Conservation (phyloP, 2,888 invertebrate species). For the Carcina quercana region DNA sequence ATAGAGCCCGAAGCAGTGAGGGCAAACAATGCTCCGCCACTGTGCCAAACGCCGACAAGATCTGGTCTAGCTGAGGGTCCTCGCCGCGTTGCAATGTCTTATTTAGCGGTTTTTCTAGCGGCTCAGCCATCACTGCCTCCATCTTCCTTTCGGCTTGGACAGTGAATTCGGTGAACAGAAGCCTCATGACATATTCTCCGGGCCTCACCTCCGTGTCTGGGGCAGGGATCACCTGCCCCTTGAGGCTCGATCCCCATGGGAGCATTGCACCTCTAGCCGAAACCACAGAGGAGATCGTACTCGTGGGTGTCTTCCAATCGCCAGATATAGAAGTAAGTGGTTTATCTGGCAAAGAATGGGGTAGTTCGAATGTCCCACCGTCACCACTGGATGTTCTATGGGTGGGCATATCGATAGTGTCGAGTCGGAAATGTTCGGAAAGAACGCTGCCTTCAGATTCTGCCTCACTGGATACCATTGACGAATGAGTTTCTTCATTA, state of each 20-base stretch:
- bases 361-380: slow-evolving; percentile 22
- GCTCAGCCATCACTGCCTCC: slow-evolving; percentile 94
- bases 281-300: slow-evolving; percentile 39
- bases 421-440: slow-evolving; percentile 43
- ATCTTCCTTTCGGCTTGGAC: slow-evolving; percentile 96
- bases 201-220: slow-evolving; percentile 83
- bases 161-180: slow-evolving; percentile 96
- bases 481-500: slow-evolving; percentile 62
- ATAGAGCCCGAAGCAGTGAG: slow-evolving; percentile 91
- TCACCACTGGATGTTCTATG: slow-evolving; percentile 28
- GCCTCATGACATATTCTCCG: slow-evolving; percentile 97
- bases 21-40: slow-evolving; percentile 98
- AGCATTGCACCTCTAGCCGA: slow-evolving; percentile 71
- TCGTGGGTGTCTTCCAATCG: slow-evolving; percentile 42
- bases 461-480: slow-evolving; percentile 65
- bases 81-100: slow-evolving; percentile 97
- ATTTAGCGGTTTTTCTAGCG: slow-evolving; percentile 93
- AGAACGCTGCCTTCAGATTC: slow-evolving; percentile 59
- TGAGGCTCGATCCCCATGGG: slow-evolving; percentile 91
- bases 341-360: slow-evolving; percentile 28
- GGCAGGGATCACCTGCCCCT: slow-evolving; percentile 76
- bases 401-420: slow-evolving; percentile 24
- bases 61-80: slow-evolving; percentile 95
- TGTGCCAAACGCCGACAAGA: slow-evolving; percentile 92
- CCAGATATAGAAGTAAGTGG: slow-evolving; percentile 23